A percentile compares a stretch with the other conserved stretches of the same genome.
Conservation (phyloP, 2,113 vertebrate species). For the Oriolus oriolus region DNA sequence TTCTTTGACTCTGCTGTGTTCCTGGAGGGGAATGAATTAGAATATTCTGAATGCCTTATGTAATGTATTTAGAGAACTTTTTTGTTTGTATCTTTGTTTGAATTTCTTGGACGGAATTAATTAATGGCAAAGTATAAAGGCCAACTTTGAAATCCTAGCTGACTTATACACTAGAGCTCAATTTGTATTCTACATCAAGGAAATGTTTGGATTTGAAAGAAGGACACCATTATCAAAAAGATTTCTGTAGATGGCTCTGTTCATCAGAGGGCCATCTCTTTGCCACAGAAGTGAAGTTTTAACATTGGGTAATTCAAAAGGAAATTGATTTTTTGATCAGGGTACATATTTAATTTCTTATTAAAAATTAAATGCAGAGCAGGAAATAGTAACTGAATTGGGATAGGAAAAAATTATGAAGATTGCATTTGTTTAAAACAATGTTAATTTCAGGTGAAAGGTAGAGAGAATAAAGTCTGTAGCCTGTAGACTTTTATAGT, state of each 20-base stretch:
- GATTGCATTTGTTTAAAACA: neutral
- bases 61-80: slow-evolving; percentile 66
- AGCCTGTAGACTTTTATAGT: neutral
- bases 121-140: slow-evolving; percentile 61
- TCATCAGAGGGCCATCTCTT: neutral
- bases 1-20: slow-evolving; percentile 55
- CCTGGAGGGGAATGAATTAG: slow-evolving; percentile 62
- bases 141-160: slow-evolving; percentile 60
- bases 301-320: slow-evolving; percentile 2
- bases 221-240: slow-evolving; percentile 60
- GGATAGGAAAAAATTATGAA: neutral
- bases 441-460: neutral
- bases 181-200: slow-evolving; percentile 65
- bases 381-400: neutral
- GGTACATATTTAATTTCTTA: neutral
- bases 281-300: neutral
- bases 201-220: slow-evolving; percentile 63
- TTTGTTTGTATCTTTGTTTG: slow-evolving; percentile 64
- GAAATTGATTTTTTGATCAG: slow-evolving; percentile 11
- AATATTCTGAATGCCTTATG: slow-evolving; percentile 68
- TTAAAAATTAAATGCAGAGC: neutral
- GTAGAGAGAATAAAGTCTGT: neutral
- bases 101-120: slow-evolving; percentile 62
- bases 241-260: slow-evolving; percentile 57
- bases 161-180: slow-evolving; percentile 60